These are phyloP conservation scores for Ivindomyrus marchei DNA, from an alignment of 2,113 vertebrate genomes.

Conservation along the genomic window DNA sequence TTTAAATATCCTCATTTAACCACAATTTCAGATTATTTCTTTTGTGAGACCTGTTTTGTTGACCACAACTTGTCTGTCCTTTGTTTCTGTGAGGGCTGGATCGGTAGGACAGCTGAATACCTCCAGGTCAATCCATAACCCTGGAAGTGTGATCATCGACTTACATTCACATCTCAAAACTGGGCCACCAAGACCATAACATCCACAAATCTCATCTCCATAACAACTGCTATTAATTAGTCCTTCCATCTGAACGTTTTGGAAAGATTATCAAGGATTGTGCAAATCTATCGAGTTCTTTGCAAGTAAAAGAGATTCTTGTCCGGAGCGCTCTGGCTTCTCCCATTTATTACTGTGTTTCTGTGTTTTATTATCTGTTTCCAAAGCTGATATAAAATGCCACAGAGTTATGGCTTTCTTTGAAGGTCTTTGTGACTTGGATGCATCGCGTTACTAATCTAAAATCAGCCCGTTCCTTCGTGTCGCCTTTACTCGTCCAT, in stretches of 20 bases:
- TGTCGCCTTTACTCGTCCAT: not conserved
- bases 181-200: not conserved
- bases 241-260: not conserved
- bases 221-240: not conserved
- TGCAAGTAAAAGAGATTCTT: not conserved
- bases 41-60: not conserved
- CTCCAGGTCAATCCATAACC: not conserved
- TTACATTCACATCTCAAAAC: not conserved
- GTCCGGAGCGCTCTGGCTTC: not conserved
- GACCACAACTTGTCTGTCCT: not conserved
- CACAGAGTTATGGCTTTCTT: not conserved
- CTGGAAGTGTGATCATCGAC: not conserved
- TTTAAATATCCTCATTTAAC: not conserved
- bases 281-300: not conserved
- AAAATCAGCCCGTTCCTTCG: not conserved
- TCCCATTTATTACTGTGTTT: not conserved
- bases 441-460: not conserved
- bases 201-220: not conserved
- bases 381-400: not conserved
- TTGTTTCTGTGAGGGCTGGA: not conserved
- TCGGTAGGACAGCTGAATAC: not conserved
- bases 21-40: not conserved
- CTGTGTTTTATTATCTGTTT: not conserved
- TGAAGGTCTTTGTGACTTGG: slow-evolving; percentile 1
- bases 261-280: not conserved